phyloP scores from a whole-genome alignment of 2,113 vertebrate genomes.

The Zosterops borbonicus region DNA sequence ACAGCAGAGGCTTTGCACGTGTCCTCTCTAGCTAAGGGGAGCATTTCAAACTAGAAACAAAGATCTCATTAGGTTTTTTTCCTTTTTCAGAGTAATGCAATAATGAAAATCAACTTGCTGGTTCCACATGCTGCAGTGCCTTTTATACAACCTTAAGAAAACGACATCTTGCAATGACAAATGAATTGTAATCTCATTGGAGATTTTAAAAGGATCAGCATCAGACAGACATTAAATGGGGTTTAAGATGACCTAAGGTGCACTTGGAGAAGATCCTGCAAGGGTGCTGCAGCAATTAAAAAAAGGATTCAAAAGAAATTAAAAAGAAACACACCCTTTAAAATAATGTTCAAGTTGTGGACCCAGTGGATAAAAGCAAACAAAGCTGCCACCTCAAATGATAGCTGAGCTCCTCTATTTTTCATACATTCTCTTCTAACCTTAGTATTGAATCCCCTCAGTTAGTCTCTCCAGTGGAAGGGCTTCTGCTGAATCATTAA shows the following conservation, averaged over 20 bases:
- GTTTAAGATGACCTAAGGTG: not conserved
- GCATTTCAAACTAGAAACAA: not conserved
- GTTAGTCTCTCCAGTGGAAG: not conserved
- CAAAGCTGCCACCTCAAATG: not conserved
- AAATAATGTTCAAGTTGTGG: not conserved
- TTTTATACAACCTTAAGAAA: slow-evolving; percentile 1
- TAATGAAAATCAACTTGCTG: not conserved
- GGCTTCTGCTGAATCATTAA: not conserved
- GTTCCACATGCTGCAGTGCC: not conserved
- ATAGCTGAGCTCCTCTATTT: not conserved
- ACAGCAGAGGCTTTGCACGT: not conserved
- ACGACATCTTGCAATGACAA: slow-evolving; percentile 3
- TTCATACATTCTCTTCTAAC: not conserved
- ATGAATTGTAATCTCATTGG: not conserved
- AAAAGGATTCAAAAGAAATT: not conserved
- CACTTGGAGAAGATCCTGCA: not conserved
- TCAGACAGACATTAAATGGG: not conserved
- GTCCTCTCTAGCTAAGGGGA: not conserved
- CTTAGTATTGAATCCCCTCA: not conserved
- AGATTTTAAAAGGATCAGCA: slow-evolving; percentile 12
- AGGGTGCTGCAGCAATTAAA: not conserved
- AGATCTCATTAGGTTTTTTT: not conserved
- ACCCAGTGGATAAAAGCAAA: not conserved
- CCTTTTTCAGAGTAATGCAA: not conserved
- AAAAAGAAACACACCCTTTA: not conserved